Conservation (phyloP, 2,888 invertebrate genomes). For the Branchinecta sandiegonensis region DNA sequence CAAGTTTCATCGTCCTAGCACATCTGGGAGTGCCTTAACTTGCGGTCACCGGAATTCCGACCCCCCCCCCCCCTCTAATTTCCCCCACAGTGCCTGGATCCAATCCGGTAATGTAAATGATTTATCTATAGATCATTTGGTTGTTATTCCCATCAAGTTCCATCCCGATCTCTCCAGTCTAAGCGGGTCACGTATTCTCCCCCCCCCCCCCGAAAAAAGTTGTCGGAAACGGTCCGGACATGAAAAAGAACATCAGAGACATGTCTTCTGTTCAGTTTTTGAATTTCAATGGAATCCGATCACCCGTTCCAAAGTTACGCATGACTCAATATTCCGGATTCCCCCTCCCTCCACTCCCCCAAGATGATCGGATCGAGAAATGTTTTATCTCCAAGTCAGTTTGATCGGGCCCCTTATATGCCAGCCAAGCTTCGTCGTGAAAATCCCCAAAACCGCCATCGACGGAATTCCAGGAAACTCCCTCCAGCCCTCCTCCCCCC, state of each 20-base stretch:
- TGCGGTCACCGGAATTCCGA: not conserved
- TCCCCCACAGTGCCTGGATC: not conserved
- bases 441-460: no score
- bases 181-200: not conserved
- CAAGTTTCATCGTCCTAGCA: no score
- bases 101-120: not conserved
- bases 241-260: not conserved
- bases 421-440: not conserved
- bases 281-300: not conserved
- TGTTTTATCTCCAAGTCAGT: not conserved
- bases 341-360: not conserved
- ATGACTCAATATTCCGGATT: not conserved
- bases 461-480: no score
- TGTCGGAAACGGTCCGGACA: not conserved
- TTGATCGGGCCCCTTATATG: not conserved
- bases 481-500: no score
- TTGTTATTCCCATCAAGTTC: not conserved
- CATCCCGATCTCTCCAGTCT: slow-evolving; percentile 8
- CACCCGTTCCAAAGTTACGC: not conserved
- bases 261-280: not conserved
- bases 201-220: not conserved
- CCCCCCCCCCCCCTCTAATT: slow-evolving; percentile 1
- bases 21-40: no score
- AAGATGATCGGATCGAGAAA: not conserved
- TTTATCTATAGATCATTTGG: not conserved